Percentiles rank a stretch among this genome's conserved stretches.
Conservation (phyloP, 2,797 vertebrate species). For the Lacerta bilineata region DNA sequence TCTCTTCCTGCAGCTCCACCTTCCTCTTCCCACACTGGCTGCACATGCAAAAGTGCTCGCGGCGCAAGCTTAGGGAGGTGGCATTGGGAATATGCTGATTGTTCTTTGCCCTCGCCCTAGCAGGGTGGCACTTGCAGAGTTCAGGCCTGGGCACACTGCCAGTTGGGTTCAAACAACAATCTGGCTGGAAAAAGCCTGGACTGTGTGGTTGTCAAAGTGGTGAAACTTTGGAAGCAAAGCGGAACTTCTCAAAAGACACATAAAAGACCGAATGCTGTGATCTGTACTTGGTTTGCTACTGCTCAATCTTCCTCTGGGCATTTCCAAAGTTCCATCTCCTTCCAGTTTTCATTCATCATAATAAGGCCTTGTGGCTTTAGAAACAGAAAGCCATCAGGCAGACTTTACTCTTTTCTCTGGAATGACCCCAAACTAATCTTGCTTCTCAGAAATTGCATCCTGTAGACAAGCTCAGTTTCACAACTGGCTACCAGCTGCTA, state of each 20-base stretch:
- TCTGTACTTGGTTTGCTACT: neutral
- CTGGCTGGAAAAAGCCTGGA: neutral
- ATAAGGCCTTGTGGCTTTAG: neutral
- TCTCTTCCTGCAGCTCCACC: neutral
- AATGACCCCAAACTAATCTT: neutral
- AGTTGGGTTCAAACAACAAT: slow-evolving; percentile 13
- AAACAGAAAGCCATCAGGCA: neutral
- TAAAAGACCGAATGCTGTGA: neutral
- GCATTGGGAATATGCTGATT: neutral
- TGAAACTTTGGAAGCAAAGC: neutral
- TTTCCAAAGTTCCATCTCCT: neutral
- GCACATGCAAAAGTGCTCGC: slow-evolving; percentile 9
- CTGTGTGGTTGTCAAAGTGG: neutral
- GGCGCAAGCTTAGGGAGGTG: slow-evolving; percentile 31
- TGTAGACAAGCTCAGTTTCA: neutral
- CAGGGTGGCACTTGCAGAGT: slow-evolving; percentile 2
- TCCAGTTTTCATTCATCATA: neutral
- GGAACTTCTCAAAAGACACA: neutral
- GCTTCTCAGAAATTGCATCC: neutral
- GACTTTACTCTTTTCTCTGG: neutral
- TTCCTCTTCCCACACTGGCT: neutral
- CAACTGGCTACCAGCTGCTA: neutral
- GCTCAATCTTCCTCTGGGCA: neutral
- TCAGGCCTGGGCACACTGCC: slow-evolving; percentile 12
- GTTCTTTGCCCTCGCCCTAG: neutral